Conservation (phyloP, 2,888 invertebrate genomes). For the Neuroscelio doddi region DNA sequence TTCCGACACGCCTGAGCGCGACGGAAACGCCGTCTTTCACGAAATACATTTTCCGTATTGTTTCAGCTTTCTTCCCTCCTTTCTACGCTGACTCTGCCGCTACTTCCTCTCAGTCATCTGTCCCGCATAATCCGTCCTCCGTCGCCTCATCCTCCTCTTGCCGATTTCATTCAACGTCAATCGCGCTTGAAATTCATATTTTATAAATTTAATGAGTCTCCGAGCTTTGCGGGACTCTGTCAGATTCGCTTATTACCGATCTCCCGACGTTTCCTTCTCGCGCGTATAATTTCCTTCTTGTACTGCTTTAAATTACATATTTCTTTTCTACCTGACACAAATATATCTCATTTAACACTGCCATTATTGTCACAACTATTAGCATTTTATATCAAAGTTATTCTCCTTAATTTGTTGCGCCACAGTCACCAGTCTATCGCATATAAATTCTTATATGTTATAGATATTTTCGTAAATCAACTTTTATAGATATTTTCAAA, state of each 20-base stretch:
- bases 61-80: conserved; percentile 38
- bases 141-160: conserved; percentile 20
- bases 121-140: conserved; percentile 31
- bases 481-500: too few relatives aligned
- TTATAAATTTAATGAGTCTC: conserved; percentile 29
- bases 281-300: too few relatives aligned
- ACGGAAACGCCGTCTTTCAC: conserved; percentile 37
- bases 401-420: too few relatives aligned
- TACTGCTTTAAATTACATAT: too few relatives aligned
- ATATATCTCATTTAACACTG: too few relatives aligned
- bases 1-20: conserved; percentile 36
- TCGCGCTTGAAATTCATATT: conserved; percentile 37
- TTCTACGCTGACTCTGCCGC: conserved; percentile 7
- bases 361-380: too few relatives aligned
- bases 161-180: conserved; percentile 35
- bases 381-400: too few relatives aligned
- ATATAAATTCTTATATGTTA: too few relatives aligned
- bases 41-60: conserved; percentile 57
- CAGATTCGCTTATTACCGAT: conserved; percentile 20
- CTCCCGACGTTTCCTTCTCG: conserved; percentile 1
- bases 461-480: too few relatives aligned
- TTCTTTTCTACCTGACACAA: too few relatives aligned
- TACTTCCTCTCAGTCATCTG: conserved; percentile 17
- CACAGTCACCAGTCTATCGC: too few relatives aligned
- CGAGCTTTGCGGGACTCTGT: conserved; percentile 7